Evolutionary conservation across 2,888 invertebrate species (phyloP).

Genomic region (Thyatira batis): DNA sequence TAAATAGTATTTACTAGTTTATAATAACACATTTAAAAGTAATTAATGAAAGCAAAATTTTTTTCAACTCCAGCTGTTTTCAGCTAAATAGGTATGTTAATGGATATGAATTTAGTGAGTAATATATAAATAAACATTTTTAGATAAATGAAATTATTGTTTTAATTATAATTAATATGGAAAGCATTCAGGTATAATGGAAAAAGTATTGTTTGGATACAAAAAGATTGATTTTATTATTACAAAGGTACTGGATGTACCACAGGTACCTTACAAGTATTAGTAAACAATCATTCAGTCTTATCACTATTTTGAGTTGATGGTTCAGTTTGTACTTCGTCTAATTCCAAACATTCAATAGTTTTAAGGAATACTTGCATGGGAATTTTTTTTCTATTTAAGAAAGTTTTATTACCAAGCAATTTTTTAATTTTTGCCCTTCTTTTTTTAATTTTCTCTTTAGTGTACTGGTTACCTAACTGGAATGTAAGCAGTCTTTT

Average conservation of each 20-base stretch:
- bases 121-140: no score
- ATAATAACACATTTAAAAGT: no score
- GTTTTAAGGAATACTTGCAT: constrained; percentile 82
- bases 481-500: constrained; percentile 83
- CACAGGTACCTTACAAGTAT: constrained; percentile 22
- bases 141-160: no score
- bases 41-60: no score
- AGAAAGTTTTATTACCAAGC: constrained; percentile 75
- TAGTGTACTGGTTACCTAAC: constrained; percentile 71
- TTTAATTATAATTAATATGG: not conserved
- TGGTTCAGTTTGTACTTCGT: constrained; percentile 63
- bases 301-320: constrained; percentile 37
- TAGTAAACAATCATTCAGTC: constrained; percentile 36
- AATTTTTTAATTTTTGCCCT: constrained; percentile 82
- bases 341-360: constrained; percentile 76
- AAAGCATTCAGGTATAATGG: not conserved
- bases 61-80: no score
- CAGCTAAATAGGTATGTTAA: no score
- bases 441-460: constrained; percentile 82
- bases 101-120: no score
- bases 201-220: not conserved
- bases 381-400: constrained; percentile 77
- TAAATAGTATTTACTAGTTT: no score
- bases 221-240: constrained; percentile 17
- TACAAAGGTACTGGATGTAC: not conserved